Evolutionary conservation across 2,797 vertebrate species (phyloP).

Genomic region (Thripadectes ignobilis): DNA sequence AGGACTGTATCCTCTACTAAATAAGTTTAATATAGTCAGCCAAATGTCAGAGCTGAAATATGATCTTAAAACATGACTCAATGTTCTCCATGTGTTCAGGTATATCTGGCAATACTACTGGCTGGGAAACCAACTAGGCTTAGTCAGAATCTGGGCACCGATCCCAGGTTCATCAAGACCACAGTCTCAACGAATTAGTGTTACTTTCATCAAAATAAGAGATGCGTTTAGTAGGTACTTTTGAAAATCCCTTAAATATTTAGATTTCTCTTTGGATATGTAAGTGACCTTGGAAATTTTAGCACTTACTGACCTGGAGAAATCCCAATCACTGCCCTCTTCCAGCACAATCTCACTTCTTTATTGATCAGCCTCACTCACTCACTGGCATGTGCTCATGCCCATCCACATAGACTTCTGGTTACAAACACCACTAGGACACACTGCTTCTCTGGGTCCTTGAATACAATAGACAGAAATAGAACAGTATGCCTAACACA

Average conservation of each 20-base stretch:
- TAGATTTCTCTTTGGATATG: not conserved
- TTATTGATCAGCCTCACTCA: not conserved
- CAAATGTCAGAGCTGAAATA: not conserved
- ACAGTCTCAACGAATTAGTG: not conserved
- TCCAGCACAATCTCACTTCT: not conserved
- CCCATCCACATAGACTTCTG: not conserved
- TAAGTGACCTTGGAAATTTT: not conserved
- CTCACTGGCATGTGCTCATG: too few relatives aligned
- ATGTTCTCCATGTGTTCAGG: rapidly evolving
- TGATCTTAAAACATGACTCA: not conserved
- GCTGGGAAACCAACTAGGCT: not conserved
- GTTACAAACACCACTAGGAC: not conserved
- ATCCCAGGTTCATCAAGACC: not conserved
- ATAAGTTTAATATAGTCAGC: not conserved
- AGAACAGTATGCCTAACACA: not conserved
- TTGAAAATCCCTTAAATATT: not conserved
- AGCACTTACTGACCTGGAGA: not conserved
- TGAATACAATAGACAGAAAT: not conserved
- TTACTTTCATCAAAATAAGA: not conserved
- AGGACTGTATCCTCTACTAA: not conserved
- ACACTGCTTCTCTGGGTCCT: not conserved
- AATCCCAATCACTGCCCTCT: not conserved
- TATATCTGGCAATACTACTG: not conserved
- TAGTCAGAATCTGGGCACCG: not conserved
- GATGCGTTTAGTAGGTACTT: not conserved